These are phyloP conservation scores for Tenthredo distinguenda DNA, from an alignment of 2,888 invertebrate genomes.

Conservation along the genomic window DNA sequence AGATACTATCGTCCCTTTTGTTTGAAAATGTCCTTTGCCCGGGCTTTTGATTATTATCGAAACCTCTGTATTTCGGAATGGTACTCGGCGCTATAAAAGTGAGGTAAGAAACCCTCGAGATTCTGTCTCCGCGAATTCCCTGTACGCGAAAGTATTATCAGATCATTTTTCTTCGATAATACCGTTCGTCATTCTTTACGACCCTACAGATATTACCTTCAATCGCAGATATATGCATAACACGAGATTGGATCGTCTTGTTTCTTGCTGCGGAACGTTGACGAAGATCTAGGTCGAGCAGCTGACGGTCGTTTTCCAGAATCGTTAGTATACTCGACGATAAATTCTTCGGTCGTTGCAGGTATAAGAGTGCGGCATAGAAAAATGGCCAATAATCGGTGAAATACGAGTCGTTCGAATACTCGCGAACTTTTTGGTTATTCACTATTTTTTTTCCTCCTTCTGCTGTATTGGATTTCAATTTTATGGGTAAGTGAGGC, in stretches of 20 bases:
- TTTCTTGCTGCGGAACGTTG: slow-evolving; percentile 53
- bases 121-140: slow-evolving; percentile 3
- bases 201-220: background rate
- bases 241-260: slow-evolving; percentile 45
- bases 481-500: slow-evolving; percentile 67
- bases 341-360: slow-evolving; percentile 58
- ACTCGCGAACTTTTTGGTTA: slow-evolving; percentile 61
- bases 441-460: slow-evolving; percentile 55
- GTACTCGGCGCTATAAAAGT: background rate
- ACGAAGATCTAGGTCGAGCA: slow-evolving; percentile 59
- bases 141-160: background rate
- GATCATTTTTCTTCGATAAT: slow-evolving; percentile 54
- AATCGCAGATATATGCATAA: slow-evolving; percentile 8
- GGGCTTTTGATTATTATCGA: slow-evolving; percentile 16
- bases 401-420: slow-evolving; percentile 59
- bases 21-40: background rate
- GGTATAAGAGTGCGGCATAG: slow-evolving; percentile 54
- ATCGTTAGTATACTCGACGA: slow-evolving; percentile 57
- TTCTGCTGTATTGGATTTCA: slow-evolving; percentile 66
- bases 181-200: slow-evolving; percentile 33
- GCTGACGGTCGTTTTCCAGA: slow-evolving; percentile 56
- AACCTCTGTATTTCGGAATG: background rate
- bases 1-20: slow-evolving; percentile 9
- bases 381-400: slow-evolving; percentile 64
- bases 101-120: background rate